These are phyloP conservation scores for Nemopilema nomurai DNA, from an alignment of 30 jellyfish, hydroid and myxozoan genomes.

Conservation along the genomic window DNA sequence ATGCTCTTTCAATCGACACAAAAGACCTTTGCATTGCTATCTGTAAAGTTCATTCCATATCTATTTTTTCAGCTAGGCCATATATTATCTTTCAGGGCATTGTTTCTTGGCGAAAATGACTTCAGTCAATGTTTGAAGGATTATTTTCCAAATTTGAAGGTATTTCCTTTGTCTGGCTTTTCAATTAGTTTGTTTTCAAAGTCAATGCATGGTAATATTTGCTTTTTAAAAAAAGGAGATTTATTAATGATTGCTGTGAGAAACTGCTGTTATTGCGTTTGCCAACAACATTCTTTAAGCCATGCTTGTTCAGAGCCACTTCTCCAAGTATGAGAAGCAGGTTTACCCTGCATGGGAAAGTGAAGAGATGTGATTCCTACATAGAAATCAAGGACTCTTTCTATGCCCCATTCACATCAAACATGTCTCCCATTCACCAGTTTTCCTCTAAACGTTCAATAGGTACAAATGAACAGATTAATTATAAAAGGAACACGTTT, in stretches of 20 bases:
- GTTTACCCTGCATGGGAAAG: slow-evolving; percentile 53
- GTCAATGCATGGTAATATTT: no score
- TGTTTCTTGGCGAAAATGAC: slow-evolving; percentile 91
- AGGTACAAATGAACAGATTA: no score
- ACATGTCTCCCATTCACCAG: slow-evolving; percentile 3
- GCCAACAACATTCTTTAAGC: neutral
- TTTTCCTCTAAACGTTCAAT: no score
- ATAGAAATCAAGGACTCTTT: neutral
- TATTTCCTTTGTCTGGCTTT: neutral
- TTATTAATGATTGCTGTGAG: no score
- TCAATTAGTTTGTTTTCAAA: no score
- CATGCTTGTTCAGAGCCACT: slow-evolving; percentile 41
- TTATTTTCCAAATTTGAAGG: slow-evolving; percentile 85
- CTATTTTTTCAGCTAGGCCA: no score
- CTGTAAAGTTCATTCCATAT: no score
- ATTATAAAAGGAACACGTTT: no score
- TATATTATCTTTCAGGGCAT: slow-evolving; percentile 78
- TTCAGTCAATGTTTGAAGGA: slow-evolving; percentile 83
- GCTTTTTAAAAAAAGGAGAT: no score
- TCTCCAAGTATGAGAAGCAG: slow-evolving; percentile 7
- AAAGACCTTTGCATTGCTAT: no score
- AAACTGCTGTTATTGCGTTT: no score
- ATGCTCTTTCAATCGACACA: no score
- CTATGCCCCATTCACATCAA: slow-evolving; percentile 48
- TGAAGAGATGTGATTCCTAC: slow-evolving; percentile 37